Conservation (phyloP, 2,797 vertebrate species). For the Chloroceryle amazona region DNA sequence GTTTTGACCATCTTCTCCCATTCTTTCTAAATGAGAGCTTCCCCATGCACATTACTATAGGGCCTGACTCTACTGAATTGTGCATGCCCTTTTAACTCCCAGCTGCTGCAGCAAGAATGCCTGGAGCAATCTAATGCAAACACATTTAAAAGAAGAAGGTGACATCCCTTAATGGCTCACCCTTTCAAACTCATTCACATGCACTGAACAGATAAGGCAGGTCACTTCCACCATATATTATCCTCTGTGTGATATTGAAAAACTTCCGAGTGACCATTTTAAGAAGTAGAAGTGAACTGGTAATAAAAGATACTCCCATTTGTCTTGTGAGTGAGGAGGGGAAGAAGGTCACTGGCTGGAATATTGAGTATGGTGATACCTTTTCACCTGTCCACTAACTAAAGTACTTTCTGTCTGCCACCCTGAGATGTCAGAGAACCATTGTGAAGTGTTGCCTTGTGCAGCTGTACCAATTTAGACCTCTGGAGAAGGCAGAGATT, state of each 20-base stretch:
- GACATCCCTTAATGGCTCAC: background rate
- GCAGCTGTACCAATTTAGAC: background rate
- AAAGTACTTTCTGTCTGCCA: background rate
- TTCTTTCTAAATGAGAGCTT: background rate
- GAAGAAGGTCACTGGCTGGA: background rate
- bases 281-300: background rate
- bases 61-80: background rate
- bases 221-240: background rate
- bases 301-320: background rate
- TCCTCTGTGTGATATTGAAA: background rate
- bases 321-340: background rate
- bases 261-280: background rate
- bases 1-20: background rate
- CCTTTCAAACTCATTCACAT: background rate
- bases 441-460: background rate
- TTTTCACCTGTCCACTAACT: background rate
- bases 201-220: background rate
- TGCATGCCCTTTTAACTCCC: background rate
- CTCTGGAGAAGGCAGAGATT: background rate
- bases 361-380: background rate
- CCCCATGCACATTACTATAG: background rate
- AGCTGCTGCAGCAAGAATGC: background rate
- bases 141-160: background rate
- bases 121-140: background rate
- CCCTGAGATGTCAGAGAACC: background rate